Evolutionary conservation across 2,888 invertebrate genomes (phyloP).

Genomic region (Noctua comes): DNA sequence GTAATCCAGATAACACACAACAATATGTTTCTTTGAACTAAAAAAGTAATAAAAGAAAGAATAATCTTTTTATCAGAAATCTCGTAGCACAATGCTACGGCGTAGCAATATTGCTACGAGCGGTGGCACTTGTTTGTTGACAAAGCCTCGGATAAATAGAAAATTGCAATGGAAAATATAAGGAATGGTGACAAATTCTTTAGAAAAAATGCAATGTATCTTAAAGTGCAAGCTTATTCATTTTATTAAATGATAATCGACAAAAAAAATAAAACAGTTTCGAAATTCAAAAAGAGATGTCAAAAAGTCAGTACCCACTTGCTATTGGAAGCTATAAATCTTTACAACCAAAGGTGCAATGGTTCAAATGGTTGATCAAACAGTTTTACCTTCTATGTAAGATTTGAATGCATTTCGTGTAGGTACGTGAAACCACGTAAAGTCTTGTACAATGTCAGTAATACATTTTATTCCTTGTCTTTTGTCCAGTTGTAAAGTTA

Average conservation of each 20-base stretch:
- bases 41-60: constrained; percentile 20
- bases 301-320: neutral
- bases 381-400: neutral
- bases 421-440: constrained; percentile 11
- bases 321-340: neutral
- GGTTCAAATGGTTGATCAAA: neutral
- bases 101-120: constrained; percentile 54
- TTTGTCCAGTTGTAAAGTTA: constrained; percentile 62
- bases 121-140: constrained; percentile 29
- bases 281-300: neutral
- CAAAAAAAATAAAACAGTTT: no score
- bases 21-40: neutral
- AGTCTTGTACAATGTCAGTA: constrained; percentile 32
- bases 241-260: neutral
- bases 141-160: constrained; percentile 30
- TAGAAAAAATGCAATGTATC: neutral
- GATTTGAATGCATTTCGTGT: constrained; percentile 13
- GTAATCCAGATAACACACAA: neutral
- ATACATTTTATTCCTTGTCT: constrained; percentile 56
- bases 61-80: constrained; percentile 32
- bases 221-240: neutral
- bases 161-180: constrained; percentile 27
- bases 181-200: constrained; percentile 3
- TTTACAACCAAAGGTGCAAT: neutral
- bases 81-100: constrained; percentile 50